phyloP scores from a whole-genome alignment of 1,140 invertebrate genomes.

The Papilio polyxenes region DNA sequence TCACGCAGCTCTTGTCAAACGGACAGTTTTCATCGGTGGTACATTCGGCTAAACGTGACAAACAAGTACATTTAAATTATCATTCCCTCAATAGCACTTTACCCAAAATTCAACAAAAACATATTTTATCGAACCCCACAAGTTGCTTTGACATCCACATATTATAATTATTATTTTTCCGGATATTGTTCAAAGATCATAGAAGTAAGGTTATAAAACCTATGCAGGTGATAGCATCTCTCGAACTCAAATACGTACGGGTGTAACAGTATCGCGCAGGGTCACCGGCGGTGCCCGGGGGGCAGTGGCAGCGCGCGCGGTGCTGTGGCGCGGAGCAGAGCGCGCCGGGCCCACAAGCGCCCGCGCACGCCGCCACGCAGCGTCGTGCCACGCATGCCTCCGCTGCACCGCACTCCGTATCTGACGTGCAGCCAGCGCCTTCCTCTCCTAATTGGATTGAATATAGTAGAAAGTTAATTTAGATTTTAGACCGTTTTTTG shows the following conservation, averaged over 20 bases:
- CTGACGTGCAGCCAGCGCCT: conserved; percentile 85
- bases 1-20: conserved; percentile 90
- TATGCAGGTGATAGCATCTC: background rate
- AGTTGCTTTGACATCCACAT: no score
- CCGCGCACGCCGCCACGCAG: conserved; percentile 90
- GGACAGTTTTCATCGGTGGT: conserved; percentile 91
- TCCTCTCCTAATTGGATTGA: conserved; percentile 62
- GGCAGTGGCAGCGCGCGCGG: conserved; percentile 90
- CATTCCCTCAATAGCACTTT: background rate
- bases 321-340: conserved; percentile 88
- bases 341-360: conserved; percentile 89
- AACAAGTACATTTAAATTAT: conserved; percentile 30
- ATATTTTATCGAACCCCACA: no score
- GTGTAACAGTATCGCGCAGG: conserved; percentile 92
- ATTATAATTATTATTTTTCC: no score
- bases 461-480: background rate
- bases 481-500: background rate
- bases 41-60: conserved; percentile 87
- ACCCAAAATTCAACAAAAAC: no score
- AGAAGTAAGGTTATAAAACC: background rate
- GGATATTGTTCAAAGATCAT: no score
- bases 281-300: conserved; percentile 91
- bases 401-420: conserved; percentile 87
- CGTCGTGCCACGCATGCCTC: conserved; percentile 89
- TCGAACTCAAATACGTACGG: conserved; percentile 81